Conservation (phyloP, 2,113 vertebrate genomes). For the Percina caprodes region DNA sequence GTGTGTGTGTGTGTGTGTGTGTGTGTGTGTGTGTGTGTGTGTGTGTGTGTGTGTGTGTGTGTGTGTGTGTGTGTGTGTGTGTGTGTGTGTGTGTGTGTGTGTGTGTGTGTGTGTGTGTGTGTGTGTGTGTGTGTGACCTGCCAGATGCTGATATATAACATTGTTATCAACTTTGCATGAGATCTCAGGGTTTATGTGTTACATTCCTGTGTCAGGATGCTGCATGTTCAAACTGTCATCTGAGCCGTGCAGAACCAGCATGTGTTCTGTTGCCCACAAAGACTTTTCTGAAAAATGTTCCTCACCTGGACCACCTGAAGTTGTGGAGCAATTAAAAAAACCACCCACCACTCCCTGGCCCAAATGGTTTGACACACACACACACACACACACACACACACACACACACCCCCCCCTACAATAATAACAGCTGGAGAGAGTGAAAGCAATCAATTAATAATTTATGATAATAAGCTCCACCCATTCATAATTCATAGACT, state of each 20-base stretch:
- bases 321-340: constrained; percentile 62
- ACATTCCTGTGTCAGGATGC: constrained; percentile 19
- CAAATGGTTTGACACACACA: constrained; percentile 27
- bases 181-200: neutral
- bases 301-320: constrained; percentile 58
- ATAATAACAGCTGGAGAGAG: too few relatives aligned
- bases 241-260: constrained; percentile 44
- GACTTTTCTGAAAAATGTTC: constrained; percentile 20
- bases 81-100: neutral
- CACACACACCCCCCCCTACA: constrained; percentile 14
- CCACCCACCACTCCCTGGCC: constrained; percentile 45
- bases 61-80: neutral
- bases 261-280: constrained; percentile 36
- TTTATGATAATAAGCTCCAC: too few relatives aligned
- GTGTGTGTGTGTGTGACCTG: neutral
- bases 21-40: too few relatives aligned
- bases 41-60: too few relatives aligned
- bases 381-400: neutral
- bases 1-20: too few relatives aligned
- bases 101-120: neutral
- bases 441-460: too few relatives aligned
- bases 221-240: constrained; percentile 14
- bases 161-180: neutral
- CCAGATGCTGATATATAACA: neutral
- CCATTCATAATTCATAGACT: too few relatives aligned